Percentiles rank a stretch among this genome's conserved stretches.
phyloP scores from a whole-genome alignment of 2,113 vertebrate genomes.

The Anser brachyrhynchus region DNA sequence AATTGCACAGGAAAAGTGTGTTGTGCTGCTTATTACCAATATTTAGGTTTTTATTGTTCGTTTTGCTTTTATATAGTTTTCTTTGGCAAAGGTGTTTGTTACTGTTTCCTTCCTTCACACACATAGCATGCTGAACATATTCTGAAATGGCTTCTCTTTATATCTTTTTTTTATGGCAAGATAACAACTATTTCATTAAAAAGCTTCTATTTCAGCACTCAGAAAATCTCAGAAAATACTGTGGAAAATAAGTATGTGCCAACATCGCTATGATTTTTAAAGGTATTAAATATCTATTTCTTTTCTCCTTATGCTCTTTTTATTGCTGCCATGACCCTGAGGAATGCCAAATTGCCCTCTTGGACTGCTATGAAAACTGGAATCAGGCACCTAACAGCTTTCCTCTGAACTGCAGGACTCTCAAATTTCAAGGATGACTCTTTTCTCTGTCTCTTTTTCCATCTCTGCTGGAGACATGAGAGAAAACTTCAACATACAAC shows the following conservation, averaged over 20 bases:
- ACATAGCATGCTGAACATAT: background rate
- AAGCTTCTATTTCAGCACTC: background rate
- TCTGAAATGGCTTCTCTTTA: background rate
- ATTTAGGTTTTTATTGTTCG: background rate
- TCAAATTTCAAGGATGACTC: background rate
- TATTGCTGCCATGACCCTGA: background rate
- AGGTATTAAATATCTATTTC: background rate
- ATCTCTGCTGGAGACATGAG: background rate
- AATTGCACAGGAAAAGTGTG: background rate
- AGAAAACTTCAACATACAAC: background rate
- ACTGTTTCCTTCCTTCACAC: background rate
- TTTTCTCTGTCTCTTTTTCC: background rate
- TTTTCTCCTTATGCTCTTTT: background rate
- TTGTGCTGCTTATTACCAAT: background rate
- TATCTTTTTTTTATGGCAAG: background rate
- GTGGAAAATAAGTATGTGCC: background rate
- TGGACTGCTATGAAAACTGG: background rate
- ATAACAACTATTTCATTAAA: background rate
- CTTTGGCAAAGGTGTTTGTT: background rate
- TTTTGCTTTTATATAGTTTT: background rate
- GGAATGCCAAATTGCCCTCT: background rate
- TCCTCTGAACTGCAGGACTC: background rate
- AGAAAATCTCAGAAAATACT: background rate
- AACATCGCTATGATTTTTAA: background rate
- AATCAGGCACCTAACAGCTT: background rate